These are phyloP conservation scores for Acanthoscelides obtectus DNA, from an alignment of 2,888 invertebrate genomes.

Conservation along the genomic window DNA sequence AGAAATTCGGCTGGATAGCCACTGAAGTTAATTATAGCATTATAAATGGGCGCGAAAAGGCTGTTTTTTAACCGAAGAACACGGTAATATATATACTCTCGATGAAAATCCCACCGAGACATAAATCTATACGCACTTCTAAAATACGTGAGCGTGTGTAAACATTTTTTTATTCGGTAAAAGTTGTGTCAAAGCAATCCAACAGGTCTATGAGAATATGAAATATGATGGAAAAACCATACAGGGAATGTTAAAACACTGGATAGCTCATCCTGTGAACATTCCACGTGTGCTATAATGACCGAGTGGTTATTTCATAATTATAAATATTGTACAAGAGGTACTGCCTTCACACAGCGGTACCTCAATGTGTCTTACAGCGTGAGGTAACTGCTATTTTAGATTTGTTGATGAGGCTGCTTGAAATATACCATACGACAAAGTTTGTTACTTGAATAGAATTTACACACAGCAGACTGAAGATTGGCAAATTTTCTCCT, in stretches of 20 bases:
- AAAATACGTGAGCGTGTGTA: not conserved
- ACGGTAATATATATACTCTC: not conserved
- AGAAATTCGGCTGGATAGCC: not conserved
- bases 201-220: not conserved
- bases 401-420: too few relatives aligned
- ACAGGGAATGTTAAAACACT: not conserved
- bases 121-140: not conserved
- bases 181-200: not conserved
- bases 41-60: not conserved
- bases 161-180: not conserved
- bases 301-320: not conserved
- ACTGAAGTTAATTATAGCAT: not conserved
- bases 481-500: too few relatives aligned
- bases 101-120: not conserved
- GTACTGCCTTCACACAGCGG: not conserved
- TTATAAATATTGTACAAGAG: not conserved
- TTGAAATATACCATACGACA: too few relatives aligned
- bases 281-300: not conserved
- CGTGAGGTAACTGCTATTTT: not conserved
- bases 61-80: not conserved
- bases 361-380: not conserved
- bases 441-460: too few relatives aligned
- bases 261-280: not conserved
- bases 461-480: too few relatives aligned
- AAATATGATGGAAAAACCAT: not conserved